Conservation (phyloP, 1,140 invertebrate species). For the Adelges cooleyi region DNA sequence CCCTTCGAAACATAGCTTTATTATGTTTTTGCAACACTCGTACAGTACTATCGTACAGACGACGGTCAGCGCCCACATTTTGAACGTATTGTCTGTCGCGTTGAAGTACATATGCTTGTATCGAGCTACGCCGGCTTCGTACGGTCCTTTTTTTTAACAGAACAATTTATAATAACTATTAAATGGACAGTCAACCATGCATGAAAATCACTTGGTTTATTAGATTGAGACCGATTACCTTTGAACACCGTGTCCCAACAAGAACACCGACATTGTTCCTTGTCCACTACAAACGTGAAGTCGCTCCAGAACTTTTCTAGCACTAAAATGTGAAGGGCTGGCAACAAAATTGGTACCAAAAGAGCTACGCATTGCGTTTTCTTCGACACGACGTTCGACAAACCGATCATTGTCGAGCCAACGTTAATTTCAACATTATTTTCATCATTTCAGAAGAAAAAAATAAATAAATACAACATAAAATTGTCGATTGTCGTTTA, state of each 20-base stretch:
- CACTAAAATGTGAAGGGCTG: constrained; percentile 32
- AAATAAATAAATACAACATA: no score
- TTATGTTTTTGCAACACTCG: constrained; percentile 55
- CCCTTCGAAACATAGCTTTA: constrained; percentile 44
- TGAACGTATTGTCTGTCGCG: constrained; percentile 56
- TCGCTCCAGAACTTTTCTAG: constrained; percentile 33
- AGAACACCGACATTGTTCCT: constrained; percentile 32
- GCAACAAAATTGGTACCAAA: constrained; percentile 30
- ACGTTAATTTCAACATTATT: no score
- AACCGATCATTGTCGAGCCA: no score
- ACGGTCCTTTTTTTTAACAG: constrained; percentile 43
- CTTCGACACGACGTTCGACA: not conserved
- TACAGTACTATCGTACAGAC: constrained; percentile 55
- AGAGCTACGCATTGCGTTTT: constrained; percentile 12
- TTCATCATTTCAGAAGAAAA: no score
- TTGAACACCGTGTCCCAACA: constrained; percentile 35
- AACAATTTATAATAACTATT: not conserved
- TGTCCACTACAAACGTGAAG: constrained; percentile 30
- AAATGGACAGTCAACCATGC: no score
- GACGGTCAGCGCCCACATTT: constrained; percentile 63
- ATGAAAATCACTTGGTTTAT: no score
- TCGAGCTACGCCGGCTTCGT: constrained; percentile 58
- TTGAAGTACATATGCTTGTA: constrained; percentile 81
- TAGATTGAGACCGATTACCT: constrained; percentile 14
- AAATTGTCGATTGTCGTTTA: no score